Evolutionary conservation across 2,797 vertebrate species (phyloP).

Genomic region (Onychomys arenicola): DNA sequence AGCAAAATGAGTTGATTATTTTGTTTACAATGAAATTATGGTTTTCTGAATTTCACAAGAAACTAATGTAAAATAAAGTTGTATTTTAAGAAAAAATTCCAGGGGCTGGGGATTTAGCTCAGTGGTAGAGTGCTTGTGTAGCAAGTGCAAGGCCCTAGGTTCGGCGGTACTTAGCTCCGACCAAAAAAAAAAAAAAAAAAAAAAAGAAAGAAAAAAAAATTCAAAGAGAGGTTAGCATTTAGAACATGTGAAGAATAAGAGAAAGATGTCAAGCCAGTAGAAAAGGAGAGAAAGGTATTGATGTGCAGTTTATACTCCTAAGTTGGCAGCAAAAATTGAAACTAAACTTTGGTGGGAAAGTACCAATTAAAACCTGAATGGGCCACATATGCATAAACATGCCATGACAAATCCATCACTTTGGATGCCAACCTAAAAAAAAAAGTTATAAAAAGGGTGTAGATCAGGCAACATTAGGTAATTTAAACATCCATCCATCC

Average conservation of each 20-base stretch:
- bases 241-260: not conserved
- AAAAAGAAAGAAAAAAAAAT: no score
- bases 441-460: not conserved
- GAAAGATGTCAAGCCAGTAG: not conserved
- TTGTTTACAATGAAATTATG: not conserved
- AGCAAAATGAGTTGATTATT: not conserved
- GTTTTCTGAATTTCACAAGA: conserved; percentile 7
- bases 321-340: not conserved
- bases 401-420: not conserved
- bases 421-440: not conserved
- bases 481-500: not conserved
- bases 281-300: not conserved
- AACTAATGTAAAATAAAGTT: not conserved
- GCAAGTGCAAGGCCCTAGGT: no score
- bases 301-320: not conserved
- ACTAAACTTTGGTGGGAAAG: not conserved
- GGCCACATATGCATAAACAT: not conserved
- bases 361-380: not conserved
- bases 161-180: no score
- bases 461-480: not conserved
- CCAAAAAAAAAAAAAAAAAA: no score
- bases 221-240: not conserved
- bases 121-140: no score
- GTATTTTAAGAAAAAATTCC: not conserved
- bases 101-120: no score